Evolutionary conservation across 1,140 invertebrate species (phyloP).

Genomic region (Acromyrmex charruanus): DNA sequence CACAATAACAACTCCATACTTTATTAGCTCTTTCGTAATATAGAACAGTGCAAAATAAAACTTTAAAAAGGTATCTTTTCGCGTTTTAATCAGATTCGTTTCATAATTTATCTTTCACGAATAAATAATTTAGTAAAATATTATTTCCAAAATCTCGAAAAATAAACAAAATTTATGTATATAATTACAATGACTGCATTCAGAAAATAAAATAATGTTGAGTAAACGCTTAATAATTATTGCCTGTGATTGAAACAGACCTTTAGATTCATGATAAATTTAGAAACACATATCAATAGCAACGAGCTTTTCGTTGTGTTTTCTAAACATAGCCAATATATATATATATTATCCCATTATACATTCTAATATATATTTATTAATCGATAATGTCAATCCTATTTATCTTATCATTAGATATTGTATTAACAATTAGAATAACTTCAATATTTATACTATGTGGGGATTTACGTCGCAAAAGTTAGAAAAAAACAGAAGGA

Average conservation of each 20-base stretch:
- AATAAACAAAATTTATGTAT: neutral
- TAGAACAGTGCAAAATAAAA: neutral
- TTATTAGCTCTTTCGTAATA: conserved; percentile 9
- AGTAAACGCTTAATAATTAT: too few species aligned
- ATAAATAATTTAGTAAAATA: neutral
- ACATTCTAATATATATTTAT: neutral
- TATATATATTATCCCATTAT: neutral
- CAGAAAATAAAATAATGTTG: too few species aligned
- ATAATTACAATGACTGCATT: neutral
- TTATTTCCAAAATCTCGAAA: neutral
- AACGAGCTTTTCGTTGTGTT: too few species aligned
- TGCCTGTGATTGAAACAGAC: too few species aligned
- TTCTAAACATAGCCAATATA: too few species aligned
- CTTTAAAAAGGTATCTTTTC: conserved; percentile 9
- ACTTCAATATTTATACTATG: too few species aligned
- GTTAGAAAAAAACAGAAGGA: too few species aligned
- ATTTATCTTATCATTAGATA: neutral
- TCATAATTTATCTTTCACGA: conserved; percentile 1
- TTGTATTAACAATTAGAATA: neutral
- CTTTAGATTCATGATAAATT: too few species aligned
- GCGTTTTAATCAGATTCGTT: neutral
- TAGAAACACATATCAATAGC: too few species aligned
- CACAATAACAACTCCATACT: conserved; percentile 26
- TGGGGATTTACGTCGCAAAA: too few species aligned
- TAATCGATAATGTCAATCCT: neutral